Conservation (phyloP, 2,888 invertebrate species). For the Panopea generosa region DNA sequence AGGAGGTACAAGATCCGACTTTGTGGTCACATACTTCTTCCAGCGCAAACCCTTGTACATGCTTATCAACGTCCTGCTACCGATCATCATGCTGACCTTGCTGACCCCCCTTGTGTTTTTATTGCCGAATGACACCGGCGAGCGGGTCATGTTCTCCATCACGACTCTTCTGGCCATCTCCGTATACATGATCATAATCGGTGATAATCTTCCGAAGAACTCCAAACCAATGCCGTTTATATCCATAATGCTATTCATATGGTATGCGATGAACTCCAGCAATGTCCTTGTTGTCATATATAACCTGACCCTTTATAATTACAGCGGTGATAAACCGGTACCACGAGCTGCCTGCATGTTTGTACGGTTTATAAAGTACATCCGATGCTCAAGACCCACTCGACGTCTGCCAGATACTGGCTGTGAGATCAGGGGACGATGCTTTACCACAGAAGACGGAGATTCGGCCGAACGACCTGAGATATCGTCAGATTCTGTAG, state of each 20-base stretch:
- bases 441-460: too few relatives aligned
- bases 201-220: constrained; percentile 27
- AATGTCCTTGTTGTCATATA: too few relatives aligned
- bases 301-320: too few relatives aligned
- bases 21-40: constrained; percentile 4
- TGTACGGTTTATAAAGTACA: too few relatives aligned
- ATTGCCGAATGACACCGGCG: constrained; percentile 27
- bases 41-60: constrained; percentile 28
- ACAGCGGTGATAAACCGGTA: too few relatives aligned
- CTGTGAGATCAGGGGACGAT: too few relatives aligned
- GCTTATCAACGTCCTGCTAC: constrained; percentile 26
- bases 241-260: constrained; percentile 24
- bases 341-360: too few relatives aligned
- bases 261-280: too few relatives aligned
- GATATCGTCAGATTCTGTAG: too few relatives aligned
- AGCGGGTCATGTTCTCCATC: constrained; percentile 27
- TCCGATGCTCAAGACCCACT: too few relatives aligned
- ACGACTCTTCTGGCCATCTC: constrained; percentile 33
- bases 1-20: neutral
- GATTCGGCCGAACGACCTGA: too few relatives aligned
- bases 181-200: constrained; percentile 34
- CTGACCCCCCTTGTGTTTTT: constrained; percentile 25
- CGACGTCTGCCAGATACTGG: too few relatives aligned
- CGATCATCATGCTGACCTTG: constrained; percentile 21
- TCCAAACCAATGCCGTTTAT: constrained; percentile 34